Evolutionary conservation across 2,888 invertebrate species (phyloP).

Genomic region (Penaeus monodon): DNA sequence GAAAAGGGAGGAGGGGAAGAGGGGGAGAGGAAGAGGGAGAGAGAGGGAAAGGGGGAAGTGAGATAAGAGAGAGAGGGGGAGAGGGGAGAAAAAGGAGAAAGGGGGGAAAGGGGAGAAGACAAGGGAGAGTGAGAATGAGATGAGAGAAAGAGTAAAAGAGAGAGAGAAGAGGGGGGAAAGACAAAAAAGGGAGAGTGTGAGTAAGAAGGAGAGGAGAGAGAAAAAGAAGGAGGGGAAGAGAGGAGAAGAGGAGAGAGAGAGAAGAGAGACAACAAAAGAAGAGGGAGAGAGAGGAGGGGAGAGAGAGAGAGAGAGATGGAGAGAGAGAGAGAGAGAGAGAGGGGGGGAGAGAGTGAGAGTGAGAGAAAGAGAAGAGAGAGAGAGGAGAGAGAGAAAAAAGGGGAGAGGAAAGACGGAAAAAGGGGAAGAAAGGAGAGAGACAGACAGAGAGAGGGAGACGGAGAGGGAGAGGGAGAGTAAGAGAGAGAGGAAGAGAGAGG

Average conservation of each 20-base stretch:
- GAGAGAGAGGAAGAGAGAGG: too few relatives aligned
- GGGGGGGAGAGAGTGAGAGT: not conserved
- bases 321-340: not conserved
- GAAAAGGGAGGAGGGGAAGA: too few relatives aligned
- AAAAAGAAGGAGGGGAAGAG: too few relatives aligned
- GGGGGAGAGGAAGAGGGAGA: too few relatives aligned
- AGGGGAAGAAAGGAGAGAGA: too few relatives aligned
- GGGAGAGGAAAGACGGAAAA: not conserved
- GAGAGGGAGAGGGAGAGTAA: too few relatives aligned
- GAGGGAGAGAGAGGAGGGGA: not conserved
- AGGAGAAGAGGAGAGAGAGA: not conserved
- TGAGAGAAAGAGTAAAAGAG: not conserved
- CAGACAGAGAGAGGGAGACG: too few relatives aligned
- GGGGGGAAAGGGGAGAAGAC: not conserved
- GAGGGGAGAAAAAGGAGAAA: not conserved
- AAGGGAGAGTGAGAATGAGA: not conserved
- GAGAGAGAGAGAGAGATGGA: not conserved
- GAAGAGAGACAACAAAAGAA: too few relatives aligned
- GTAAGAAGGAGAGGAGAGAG: not conserved
- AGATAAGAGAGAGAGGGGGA: too few relatives aligned
- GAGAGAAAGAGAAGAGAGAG: not conserved
- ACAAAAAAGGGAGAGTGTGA: too few relatives aligned
- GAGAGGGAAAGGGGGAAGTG: too few relatives aligned
- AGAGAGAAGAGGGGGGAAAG: not conserved
- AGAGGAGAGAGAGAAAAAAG: not conserved